phyloP scores from a whole-genome alignment of 35 echinoderm and acorn worm genomes.

The Stichopus chloronotus region DNA sequence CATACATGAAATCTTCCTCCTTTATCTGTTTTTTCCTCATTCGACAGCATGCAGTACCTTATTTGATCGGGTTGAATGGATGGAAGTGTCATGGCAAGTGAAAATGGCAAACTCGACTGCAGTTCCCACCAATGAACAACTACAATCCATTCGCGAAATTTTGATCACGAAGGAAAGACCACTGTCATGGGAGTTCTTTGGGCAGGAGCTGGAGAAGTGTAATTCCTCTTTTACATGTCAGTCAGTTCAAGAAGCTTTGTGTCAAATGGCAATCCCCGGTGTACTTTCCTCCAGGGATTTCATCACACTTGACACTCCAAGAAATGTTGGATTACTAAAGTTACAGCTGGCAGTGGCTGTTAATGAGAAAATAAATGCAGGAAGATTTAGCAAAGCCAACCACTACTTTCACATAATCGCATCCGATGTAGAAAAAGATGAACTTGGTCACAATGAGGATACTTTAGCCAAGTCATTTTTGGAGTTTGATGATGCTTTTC shows the following conservation, averaged over 20 bases:
- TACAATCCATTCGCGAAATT: background rate
- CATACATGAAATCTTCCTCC: too few relatives aligned
- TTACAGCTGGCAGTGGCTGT: slow-evolving; percentile 26
- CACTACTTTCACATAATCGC: background rate
- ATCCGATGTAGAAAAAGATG: slow-evolving; percentile 29
- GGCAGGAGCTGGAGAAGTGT: background rate
- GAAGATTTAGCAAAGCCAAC: background rate
- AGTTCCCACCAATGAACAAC: background rate
- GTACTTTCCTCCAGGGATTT: slow-evolving; percentile 32
- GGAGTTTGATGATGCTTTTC: background rate
- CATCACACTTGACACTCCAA: slow-evolving; percentile 27
- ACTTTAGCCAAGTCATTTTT: background rate
- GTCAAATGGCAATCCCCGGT: background rate
- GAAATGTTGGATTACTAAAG: slow-evolving; percentile 31
- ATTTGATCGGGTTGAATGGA: too few relatives aligned
- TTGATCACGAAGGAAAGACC: background rate
- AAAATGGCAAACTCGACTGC: background rate
- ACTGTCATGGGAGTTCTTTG: slow-evolving; percentile 41
- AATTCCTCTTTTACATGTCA: background rate
- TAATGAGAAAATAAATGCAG: background rate
- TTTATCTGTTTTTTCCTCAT: too few relatives aligned
- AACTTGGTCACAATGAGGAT: slow-evolving; percentile 1
- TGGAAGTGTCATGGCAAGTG: background rate
- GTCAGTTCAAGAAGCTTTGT: slow-evolving; percentile 34
- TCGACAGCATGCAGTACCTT: too few relatives aligned